These are phyloP conservation scores for Drosophila affinis DNA, from an alignment of 2,888 invertebrate genomes.

Conservation along the genomic window DNA sequence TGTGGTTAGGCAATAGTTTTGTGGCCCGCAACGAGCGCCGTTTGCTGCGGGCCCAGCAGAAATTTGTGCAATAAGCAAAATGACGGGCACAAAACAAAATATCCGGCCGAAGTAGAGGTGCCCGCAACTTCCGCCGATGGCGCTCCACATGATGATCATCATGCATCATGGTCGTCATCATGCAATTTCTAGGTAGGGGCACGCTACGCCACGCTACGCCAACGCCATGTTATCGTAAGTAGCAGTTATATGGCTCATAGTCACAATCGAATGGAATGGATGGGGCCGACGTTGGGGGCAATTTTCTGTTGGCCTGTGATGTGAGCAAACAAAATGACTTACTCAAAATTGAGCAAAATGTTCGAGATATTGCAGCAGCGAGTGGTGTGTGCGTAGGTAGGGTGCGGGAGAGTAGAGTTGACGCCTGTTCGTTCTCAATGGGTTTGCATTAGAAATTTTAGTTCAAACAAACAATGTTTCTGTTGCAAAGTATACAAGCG, in stretches of 20 bases:
- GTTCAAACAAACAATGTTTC: conserved; percentile 66
- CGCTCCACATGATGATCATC: conserved; percentile 21
- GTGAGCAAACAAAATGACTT: conserved; percentile 83
- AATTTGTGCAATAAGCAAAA: conserved; percentile 83
- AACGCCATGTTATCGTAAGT: conserved; percentile 49
- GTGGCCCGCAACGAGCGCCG: conserved; percentile 26
- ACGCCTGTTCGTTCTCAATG: conserved; percentile 15
- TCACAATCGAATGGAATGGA: conserved; percentile 7
- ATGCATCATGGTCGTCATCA: conserved; percentile 28
- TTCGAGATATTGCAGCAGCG: conserved; percentile 68
- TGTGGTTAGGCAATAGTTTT: conserved; percentile 42
- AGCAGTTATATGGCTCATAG: conserved; percentile 34
- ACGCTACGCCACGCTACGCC: background rate
- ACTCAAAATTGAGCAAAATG: conserved; percentile 77
- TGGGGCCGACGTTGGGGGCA: conserved; percentile 30
- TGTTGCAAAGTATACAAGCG: conserved; percentile 30
- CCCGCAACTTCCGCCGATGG: conserved; percentile 64
- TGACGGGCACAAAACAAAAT: conserved; percentile 84
- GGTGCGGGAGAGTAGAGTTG: background rate
- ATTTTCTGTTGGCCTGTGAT: conserved; percentile 81
- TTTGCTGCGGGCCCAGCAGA: conserved; percentile 71
- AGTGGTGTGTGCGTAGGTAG: conserved; percentile 2
- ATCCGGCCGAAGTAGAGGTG: conserved; percentile 63
- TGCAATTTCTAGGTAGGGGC: conserved; percentile 27
- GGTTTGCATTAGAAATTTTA: conserved; percentile 72